Evolutionary conservation across 1,140 invertebrate species (phyloP).

Genomic region (Calycopis cecrops): DNA sequence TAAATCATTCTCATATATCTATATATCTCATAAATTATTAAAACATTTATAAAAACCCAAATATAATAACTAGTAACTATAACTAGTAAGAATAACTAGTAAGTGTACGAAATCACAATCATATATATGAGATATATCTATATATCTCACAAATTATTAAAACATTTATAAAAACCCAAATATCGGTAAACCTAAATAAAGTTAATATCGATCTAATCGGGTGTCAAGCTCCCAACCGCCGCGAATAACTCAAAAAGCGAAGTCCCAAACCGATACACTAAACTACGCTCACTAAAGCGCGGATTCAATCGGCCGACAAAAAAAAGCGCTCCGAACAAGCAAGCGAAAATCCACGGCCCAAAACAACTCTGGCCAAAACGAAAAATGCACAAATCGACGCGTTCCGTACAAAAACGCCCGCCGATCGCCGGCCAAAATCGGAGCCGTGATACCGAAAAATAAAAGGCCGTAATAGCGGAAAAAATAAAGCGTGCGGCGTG

Average conservation of each 20-base stretch:
- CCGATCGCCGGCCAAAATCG: constrained; percentile 72
- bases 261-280: constrained; percentile 56
- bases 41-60: neutral
- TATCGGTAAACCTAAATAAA: neutral
- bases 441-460: constrained; percentile 75
- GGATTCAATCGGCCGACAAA: constrained; percentile 68
- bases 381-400: constrained; percentile 68
- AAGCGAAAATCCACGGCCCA: constrained; percentile 62
- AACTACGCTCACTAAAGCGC: constrained; percentile 69
- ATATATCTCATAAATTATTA: too few relatives aligned
- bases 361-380: constrained; percentile 59
- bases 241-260: constrained; percentile 46
- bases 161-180: neutral
- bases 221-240: constrained; percentile 35
- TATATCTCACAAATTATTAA: too few relatives aligned
- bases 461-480: constrained; percentile 69
- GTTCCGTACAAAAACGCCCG: constrained; percentile 67
- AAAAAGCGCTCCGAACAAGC: constrained; percentile 43
- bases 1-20: neutral
- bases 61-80: too few relatives aligned
- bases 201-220: constrained; percentile 6
- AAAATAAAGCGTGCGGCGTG: constrained; percentile 59
- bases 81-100: too few relatives aligned
- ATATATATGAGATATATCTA: too few relatives aligned
- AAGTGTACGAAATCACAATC: neutral